Base-by-base conservation (phyloP, 23 tunicate species). In the Halocynthia aurantium region DNA sequence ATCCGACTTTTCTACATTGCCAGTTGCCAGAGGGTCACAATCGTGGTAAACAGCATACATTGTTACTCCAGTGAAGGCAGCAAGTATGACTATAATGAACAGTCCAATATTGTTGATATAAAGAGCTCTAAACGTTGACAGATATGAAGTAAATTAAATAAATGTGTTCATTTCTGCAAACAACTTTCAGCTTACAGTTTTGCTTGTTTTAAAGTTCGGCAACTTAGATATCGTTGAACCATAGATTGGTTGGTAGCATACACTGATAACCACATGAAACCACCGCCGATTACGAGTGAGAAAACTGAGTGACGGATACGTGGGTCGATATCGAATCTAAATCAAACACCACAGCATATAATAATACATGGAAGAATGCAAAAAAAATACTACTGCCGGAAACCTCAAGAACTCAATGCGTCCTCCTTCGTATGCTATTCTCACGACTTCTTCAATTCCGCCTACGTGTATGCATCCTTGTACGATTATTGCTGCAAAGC, bases 151-250 rank as follows among this genome's bases (percentile, higher is more conserved):
- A 60, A 75, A 60, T 15, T n/a, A 4, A 58, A 58, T 1, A 2
- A n/a, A 2, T 1, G n/a, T 58, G 64, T 58, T 58, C 15, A 13
- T 58, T 58, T 58, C n/a, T 58, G 64, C 17, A n/a, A 58, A 58
- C n/a, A 60, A 60, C 17, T 60, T 17, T 15, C n/a, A 15, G 11
- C 86, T 69, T 68, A 86, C 93, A 86, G 6, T 72, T 83, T 77
- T 7, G 86, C 94, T 44, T 88, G 84, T 15, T 57, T 8, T 0
- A 88, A 22, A 64, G 67, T 88, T 51, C 62, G 62, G 69, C 94
- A 88, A 68, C 94, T 82, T 53, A 88, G 62, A 63, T 78, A 88
- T 50, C 94, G 78, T 67, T 88, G 94, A 49, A 88, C 87, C 93
- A 86, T 86, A 44, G 93, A 86, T 62, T 86, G 93, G 78, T 86